Percentiles rank a stretch among this genome's conserved stretches.
Evolutionary conservation across 1,140 invertebrate species (phyloP).

Genomic region (Campodea augens): DNA sequence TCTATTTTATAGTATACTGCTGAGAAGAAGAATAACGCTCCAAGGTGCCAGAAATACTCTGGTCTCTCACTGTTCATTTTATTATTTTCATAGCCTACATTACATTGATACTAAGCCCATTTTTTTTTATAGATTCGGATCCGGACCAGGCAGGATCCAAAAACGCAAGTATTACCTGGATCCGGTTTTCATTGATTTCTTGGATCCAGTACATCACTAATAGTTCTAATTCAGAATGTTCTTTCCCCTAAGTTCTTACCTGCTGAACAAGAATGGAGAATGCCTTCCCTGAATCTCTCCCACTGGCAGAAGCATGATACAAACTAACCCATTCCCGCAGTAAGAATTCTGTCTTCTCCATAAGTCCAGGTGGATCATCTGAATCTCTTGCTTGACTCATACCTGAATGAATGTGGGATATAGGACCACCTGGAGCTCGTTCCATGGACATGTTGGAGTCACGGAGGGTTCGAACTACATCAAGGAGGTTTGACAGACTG

Average conservation of each 20-base stretch:
- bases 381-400: slow-evolving; percentile 67
- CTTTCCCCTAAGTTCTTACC: slow-evolving; percentile 19
- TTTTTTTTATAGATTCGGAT: no score
- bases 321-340: slow-evolving; percentile 88
- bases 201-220: slow-evolving; percentile 5
- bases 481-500: slow-evolving; percentile 47
- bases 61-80: no score
- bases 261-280: slow-evolving; percentile 81
- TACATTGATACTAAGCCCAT: no score
- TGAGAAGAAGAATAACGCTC: no score
- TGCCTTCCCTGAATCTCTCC: slow-evolving; percentile 78
- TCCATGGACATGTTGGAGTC: slow-evolving; percentile 46
- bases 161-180: no score
- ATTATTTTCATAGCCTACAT: no score
- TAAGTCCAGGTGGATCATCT: slow-evolving; percentile 81
- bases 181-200: background rate
- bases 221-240: slow-evolving; percentile 4
- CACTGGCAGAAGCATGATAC: slow-evolving; percentile 57
- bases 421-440: slow-evolving; percentile 47
- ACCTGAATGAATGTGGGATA: slow-evolving; percentile 80
- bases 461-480: slow-evolving; percentile 49
- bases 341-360: slow-evolving; percentile 87
- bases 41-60: no score
- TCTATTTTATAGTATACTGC: no score
- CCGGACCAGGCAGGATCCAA: no score